These are phyloP conservation scores for Acrobasis suavella DNA, from an alignment of 2,888 invertebrate genomes.

Conservation along the genomic window DNA sequence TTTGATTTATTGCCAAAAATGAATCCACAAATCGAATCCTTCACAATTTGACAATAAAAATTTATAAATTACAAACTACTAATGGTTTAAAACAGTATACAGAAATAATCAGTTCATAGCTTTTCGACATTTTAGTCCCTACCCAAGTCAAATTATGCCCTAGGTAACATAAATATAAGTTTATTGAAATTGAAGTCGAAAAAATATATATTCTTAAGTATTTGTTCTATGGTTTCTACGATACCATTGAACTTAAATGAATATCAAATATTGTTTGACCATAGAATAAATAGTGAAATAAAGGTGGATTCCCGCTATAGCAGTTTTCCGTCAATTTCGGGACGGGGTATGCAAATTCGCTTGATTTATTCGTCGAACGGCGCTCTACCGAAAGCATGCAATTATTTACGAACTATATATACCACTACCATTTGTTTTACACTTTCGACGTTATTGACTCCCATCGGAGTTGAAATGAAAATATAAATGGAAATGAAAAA, in stretches of 20 bases:
- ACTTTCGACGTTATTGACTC: constrained; percentile 19
- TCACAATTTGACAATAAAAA: too few relatives aligned
- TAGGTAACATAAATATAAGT: too few relatives aligned
- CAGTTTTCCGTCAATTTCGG: constrained; percentile 37
- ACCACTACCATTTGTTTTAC: constrained; percentile 35
- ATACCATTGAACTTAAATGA: neutral
- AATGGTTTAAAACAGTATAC: too few relatives aligned
- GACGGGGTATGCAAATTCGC: constrained; percentile 48
- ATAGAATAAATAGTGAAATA: constrained; percentile 4
- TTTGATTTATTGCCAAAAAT: too few relatives aligned
- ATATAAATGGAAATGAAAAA: neutral
- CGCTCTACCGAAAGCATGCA: constrained; percentile 41
- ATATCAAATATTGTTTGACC: constrained; percentile 5
- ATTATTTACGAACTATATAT: constrained; percentile 45
- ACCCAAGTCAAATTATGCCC: too few relatives aligned
- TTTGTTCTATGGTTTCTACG: too few relatives aligned
- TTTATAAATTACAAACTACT: too few relatives aligned
- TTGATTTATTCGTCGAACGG: constrained; percentile 59
- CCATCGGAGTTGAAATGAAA: neutral
- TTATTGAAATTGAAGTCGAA: too few relatives aligned
- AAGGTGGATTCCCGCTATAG: constrained; percentile 7
- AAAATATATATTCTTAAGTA: too few relatives aligned
- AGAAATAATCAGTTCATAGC: too few relatives aligned
- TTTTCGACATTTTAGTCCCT: too few relatives aligned
- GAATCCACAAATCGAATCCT: too few relatives aligned